A percentile compares a stretch with the other conserved stretches of the same genome.
Evolutionary conservation across 92 coral and sea anemone species (phyloP).

Genomic region (Porites evermanni): DNA sequence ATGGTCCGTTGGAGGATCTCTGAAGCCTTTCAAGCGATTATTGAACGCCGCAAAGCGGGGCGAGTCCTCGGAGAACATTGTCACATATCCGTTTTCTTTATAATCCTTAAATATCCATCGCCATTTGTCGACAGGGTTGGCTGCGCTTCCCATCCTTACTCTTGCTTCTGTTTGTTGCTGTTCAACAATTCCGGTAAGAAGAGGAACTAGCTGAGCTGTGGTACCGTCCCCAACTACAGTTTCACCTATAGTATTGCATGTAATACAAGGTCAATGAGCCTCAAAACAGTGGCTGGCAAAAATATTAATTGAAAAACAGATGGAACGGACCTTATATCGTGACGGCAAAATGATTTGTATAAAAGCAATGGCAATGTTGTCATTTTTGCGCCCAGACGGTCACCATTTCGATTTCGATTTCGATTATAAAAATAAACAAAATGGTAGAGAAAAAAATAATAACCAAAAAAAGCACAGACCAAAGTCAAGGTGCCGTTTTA

Average conservation of each 20-base stretch:
- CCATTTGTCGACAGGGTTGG: slow-evolving; percentile 56
- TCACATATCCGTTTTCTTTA: slow-evolving; percentile 52
- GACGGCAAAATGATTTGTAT: too few relatives aligned
- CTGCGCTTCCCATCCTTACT: slow-evolving; percentile 11
- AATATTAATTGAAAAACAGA: too few relatives aligned
- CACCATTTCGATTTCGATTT: too few relatives aligned
- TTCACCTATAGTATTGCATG: slow-evolving; percentile 37
- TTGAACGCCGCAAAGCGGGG: slow-evolving; percentile 49
- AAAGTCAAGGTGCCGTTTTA: too few relatives aligned
- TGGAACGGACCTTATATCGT: too few relatives aligned
- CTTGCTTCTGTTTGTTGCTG: slow-evolving; percentile 77
- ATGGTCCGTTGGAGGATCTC: slow-evolving; percentile 60
- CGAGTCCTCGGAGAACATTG: slow-evolving; percentile 55
- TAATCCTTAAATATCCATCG: slow-evolving; percentile 70
- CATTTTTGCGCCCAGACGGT: too few relatives aligned
- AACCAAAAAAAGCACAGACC: too few relatives aligned
- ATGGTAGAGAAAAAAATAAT: too few relatives aligned
- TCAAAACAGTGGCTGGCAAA: too few relatives aligned
- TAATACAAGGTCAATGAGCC: too few relatives aligned
- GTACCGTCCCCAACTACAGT: slow-evolving; percentile 76
- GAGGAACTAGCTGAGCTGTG: slow-evolving; percentile 73
- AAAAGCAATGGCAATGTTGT: too few relatives aligned
- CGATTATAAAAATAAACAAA: too few relatives aligned
- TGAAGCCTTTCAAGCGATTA: slow-evolving; percentile 47
- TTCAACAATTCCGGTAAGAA: slow-evolving; percentile 40